Percentiles rank a stretch among this genome's conserved stretches.
phyloP scores from a whole-genome alignment of 2,113 vertebrate species.

The Camelus dromedarius region DNA sequence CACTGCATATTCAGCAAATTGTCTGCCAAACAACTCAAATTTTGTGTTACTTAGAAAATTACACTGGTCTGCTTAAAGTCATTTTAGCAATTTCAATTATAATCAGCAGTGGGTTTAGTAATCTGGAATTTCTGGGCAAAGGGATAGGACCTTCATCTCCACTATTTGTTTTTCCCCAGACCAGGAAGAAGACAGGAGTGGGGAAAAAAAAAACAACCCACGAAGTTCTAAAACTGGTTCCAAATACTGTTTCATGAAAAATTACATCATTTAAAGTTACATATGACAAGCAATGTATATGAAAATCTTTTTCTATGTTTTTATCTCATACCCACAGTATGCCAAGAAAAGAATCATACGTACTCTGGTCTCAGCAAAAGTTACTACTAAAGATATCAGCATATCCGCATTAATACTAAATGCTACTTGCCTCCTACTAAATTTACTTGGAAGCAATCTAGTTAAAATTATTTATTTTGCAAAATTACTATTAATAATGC shows the following conservation, averaged over 20 bases:
- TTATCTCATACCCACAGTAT: background rate
- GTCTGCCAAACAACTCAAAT: background rate
- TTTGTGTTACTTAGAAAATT: background rate
- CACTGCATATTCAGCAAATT: background rate
- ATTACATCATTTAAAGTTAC: background rate
- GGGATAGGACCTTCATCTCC: background rate
- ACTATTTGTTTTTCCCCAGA: background rate
- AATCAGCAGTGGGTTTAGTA: background rate
- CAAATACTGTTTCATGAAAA: too few relatives aligned
- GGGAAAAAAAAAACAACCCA: too few relatives aligned
- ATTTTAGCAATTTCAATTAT: background rate
- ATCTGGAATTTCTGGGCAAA: constrained; percentile 17
- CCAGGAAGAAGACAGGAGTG: background rate
- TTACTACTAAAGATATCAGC: background rate
- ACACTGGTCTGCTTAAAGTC: background rate
- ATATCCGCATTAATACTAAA: background rate
- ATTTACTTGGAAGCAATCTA: background rate
- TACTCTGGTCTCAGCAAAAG: background rate
- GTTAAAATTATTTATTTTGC: background rate
- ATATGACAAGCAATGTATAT: background rate
- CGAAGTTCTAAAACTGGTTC: background rate
- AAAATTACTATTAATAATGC: background rate
- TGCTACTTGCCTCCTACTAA: background rate
- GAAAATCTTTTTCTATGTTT: background rate
- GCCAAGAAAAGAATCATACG: background rate